Base-by-base conservation (phyloP, 2,113 vertebrate genomes). In the Platysteira castanea region DNA sequence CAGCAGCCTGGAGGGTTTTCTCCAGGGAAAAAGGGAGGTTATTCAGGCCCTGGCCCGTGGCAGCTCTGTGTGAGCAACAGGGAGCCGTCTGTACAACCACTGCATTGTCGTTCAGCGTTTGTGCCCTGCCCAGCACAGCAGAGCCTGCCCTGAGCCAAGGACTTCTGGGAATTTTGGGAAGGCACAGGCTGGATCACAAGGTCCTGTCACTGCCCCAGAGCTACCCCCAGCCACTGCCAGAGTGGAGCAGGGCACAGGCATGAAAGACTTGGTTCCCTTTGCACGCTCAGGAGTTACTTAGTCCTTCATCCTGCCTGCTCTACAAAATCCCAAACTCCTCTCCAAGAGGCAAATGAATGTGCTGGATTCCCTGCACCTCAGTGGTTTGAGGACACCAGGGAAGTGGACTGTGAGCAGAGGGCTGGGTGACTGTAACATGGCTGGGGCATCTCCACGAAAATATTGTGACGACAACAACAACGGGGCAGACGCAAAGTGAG, bases 201-300 rank as follows among this genome's bases (percentile, higher is more conserved):
- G 84, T 37, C 80, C 30, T 2, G 9, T 39, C 1, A 4, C 30
- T 22, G n/a, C 30, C 54, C 59, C 70, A 15, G 47, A 33, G 61
- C 50, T 2, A 4, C 12, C 35, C 28, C 47, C 0, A 0, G 18
- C 10, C 41, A 21, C 56, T 57, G 74, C 69, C 8, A 10, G 46
- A 50, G 64, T 2, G 5, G 11, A 63, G 16, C 2, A 20, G 42
- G 41, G 41, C n/a, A 9, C 52, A 33, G 56, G 21, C 4, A 1
- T 0, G 8, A 47, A 61, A 31, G 46, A 50, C 37, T 61, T 17
- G 1, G 3, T 24, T 39, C 35, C 37, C 41, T 81, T 53, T 0
- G 5, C n/a, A 74, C 0, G 0, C n/a, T 37, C 12, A 8, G 42
- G 64, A 50, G 74, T 56, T 54, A 30, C 69, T 60, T 5, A 28